Evolutionary conservation across 2,888 invertebrate genomes (phyloP).

Genomic region (Timandra comae): DNA sequence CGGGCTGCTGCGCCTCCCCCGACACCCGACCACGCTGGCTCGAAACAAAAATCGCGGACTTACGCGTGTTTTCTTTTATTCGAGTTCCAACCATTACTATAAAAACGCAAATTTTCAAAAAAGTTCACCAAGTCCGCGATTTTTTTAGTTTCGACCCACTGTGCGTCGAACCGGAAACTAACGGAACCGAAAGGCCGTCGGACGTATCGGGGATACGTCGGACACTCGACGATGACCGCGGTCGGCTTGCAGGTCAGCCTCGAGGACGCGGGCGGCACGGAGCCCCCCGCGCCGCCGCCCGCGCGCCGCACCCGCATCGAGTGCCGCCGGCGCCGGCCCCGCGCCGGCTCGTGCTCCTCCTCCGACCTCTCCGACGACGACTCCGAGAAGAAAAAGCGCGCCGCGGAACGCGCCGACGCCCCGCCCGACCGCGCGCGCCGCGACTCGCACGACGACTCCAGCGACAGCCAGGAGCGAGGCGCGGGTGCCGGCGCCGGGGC

Average conservation of each 20-base stretch:
- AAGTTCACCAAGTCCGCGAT: too few relatives aligned
- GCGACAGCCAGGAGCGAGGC: constrained; percentile 88
- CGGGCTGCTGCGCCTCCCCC: constrained; percentile 8
- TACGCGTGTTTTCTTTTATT: too few relatives aligned
- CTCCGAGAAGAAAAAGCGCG: constrained; percentile 89
- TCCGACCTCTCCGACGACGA: constrained; percentile 96
- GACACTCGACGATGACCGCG: too few relatives aligned
- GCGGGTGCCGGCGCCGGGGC: constrained; percentile 66
- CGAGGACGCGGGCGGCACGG: constrained; percentile 45
- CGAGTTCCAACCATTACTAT: too few relatives aligned
- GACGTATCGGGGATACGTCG: too few relatives aligned
- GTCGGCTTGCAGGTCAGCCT: constrained; percentile 36
- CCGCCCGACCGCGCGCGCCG: constrained; percentile 81
- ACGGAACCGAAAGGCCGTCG: too few relatives aligned
- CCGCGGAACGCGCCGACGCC: constrained; percentile 78
- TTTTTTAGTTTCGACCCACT: too few relatives aligned
- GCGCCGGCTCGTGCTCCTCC: constrained; percentile 90
- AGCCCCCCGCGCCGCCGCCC: constrained; percentile 49
- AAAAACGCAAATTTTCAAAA: too few relatives aligned
- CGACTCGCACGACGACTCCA: constrained; percentile 90
- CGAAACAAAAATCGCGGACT: too few relatives aligned
- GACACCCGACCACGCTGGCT: constrained; percentile 50
- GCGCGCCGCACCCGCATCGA: constrained; percentile 54
- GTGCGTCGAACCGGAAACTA: too few relatives aligned
- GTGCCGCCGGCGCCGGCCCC: constrained; percentile 53